Evolutionary conservation across 1,140 invertebrate species (phyloP), one percentile per base, ranked within the genome.

Genomic region (Bombus superbus): DNA sequence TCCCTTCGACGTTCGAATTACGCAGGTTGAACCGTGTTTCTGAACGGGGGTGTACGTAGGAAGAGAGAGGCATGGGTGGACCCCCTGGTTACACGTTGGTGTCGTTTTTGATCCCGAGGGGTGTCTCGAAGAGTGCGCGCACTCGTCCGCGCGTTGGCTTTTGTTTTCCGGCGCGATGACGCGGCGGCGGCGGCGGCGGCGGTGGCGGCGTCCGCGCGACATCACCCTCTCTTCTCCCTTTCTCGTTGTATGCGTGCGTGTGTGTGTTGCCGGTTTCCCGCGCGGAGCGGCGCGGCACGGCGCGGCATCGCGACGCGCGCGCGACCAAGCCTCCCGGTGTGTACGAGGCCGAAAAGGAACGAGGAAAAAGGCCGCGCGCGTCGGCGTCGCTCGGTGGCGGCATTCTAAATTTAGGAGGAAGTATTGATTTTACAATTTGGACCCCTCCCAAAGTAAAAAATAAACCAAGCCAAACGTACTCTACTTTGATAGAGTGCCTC

Each of bases 351-450:
- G 53, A 81, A 83, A 81, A 85, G 62, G 71, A 85, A 80, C 62
- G 44, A 74, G 71, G 91, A 90, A 88, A 91, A 86, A 91, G 87
- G 85, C 82, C 83, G 59, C 44, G 86, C 81, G 69, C 86, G 86
- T 84, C 88, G 88, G 59, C 83, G 86, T 72, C 82, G 82, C 44
- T 80, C 85, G 88, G 80, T 83, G 88, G 82, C 87, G 87, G 90
- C 89, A 91, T 90, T 91, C 90, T 94, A 93, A 94, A 94, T 95
- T 95, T 94, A 95, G 94, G 94, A 94, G 94, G 90, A 93, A 94
- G 94, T 94, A 95, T 95, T 95, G 94, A 95, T 95, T 95, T 95
- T 95, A 95, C 94, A 95, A 95, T 95, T 95, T 94, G 94, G 94
- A 94, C 93, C 94, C 93, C 94, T 94, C 93, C 94, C 93, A 94